Base-by-base conservation (phyloP, 2,113 vertebrate species). In the Pelecanus crispus region DNA sequence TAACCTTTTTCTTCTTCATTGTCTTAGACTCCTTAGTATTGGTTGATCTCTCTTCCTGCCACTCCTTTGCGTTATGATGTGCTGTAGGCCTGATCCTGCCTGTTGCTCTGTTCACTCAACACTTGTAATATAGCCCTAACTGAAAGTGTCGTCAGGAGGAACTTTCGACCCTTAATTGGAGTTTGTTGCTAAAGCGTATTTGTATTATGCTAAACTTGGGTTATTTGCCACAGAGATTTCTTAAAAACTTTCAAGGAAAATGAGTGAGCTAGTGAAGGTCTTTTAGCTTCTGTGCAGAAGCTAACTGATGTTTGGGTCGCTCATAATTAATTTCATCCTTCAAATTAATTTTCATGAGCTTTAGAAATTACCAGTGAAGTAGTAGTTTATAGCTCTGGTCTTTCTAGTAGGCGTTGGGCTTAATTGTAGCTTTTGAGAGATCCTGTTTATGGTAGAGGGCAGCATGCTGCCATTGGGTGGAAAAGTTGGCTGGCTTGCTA, bases 251-350 rank as follows among this genome's bases (percentile, higher is more conserved):
- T 49, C 7, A 68, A 67, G 45, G 77, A 91, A 84, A 91, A 61
- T 20, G 66, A 87, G 25, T 7, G 52, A 80, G 58, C 50, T 94
- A 87, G 87, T 97, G 91, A 90, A 87, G 78, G 70, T 83, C 92
- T 96, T 91, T 96, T 94, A 79, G 90, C 58, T 73, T 90, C 74
- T 88, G n/a, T 95, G 31, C 49, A 86, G 42, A 95, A 92, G 81
- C 83, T 94, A 94, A 91, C 91, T 94, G 73, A 94, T 96, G 45
- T 95, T 96, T 95, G 83, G 53, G 53, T 94, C 94, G 73, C 78
- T 94, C 25, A 7, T 97, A 92, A 94, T 95, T 97, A 91, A 96
- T 95, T 94, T 97, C 34, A 77, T 91, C 81, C n/a, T 92, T 95
- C 59, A 73, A 86, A 86, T 93, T 90, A 86, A 91, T 96, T 95